Percentiles rank a stretch among this genome's conserved stretches.
Evolutionary conservation across 2,113 vertebrate species (phyloP).

Genomic region (Oriolus oriolus): DNA sequence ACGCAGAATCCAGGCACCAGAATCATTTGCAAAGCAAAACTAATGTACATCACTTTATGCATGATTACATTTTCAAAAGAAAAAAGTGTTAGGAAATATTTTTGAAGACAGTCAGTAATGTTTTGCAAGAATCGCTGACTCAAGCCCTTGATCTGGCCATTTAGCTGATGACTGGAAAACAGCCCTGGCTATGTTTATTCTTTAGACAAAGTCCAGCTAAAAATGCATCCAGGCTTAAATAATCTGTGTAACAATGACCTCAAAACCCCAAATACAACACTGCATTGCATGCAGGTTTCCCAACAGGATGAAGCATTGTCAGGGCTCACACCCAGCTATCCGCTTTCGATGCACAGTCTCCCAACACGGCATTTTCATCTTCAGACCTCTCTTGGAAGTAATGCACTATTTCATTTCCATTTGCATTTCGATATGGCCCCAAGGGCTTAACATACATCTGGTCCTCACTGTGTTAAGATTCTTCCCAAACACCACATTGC

Average conservation of each 20-base stretch:
- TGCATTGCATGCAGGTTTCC: constrained; percentile 34
- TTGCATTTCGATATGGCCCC: constrained; percentile 44
- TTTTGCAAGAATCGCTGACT: constrained; percentile 57
- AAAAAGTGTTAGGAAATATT: constrained; percentile 8
- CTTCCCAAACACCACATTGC: background rate
- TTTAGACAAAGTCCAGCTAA: constrained; percentile 70
- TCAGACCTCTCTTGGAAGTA: background rate
- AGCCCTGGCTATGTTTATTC: constrained; percentile 60
- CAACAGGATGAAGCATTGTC: background rate
- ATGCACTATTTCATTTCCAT: background rate
- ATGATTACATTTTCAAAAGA: constrained; percentile 25
- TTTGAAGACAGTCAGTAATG: constrained; percentile 1
- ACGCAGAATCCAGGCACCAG: background rate
- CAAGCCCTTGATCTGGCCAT: constrained; percentile 31
- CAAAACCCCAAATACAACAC: constrained; percentile 43
- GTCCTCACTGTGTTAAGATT: background rate
- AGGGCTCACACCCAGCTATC: background rate
- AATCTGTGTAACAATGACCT: constrained; percentile 64
- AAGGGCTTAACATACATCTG: constrained; percentile 40
- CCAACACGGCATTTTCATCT: background rate
- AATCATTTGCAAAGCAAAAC: background rate
- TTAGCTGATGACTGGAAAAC: constrained; percentile 59
- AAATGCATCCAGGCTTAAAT: constrained; percentile 63
- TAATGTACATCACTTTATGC: background rate
- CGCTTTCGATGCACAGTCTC: background rate